These are phyloP conservation scores for Indri indri DNA, from an alignment of 2,113 vertebrate genomes.

Conservation along the genomic window DNA sequence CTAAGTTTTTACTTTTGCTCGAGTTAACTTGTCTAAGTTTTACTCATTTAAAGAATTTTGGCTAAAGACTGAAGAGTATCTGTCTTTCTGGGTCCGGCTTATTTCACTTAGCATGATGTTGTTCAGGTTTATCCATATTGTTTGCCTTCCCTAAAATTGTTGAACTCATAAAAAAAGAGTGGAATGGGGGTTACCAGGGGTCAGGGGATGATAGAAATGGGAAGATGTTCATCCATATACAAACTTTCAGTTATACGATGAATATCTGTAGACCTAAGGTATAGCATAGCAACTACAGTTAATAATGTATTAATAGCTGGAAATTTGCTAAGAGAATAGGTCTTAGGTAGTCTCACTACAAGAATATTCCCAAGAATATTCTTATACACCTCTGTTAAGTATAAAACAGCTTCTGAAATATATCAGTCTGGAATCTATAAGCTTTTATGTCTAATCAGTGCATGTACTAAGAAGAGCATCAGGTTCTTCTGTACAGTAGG, in stretches of 20 bases:
- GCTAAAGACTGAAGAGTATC: background rate
- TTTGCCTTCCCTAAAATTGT: background rate
- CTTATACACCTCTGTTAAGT: background rate
- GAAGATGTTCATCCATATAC: background rate
- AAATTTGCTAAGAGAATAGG: background rate
- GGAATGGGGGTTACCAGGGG: background rate
- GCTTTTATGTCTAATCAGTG: background rate
- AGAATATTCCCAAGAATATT: background rate
- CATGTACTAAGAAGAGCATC: background rate
- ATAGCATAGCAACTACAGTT: background rate
- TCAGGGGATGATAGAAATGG: background rate
- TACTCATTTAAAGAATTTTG: background rate
- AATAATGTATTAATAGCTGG: background rate
- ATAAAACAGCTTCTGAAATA: background rate
- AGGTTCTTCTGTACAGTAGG: background rate
- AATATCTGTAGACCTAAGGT: background rate
- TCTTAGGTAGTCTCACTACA: background rate
- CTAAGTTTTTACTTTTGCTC: background rate
- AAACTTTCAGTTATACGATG: background rate
- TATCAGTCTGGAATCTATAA: background rate
- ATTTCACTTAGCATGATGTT: background rate
- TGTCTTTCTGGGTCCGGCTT: background rate
- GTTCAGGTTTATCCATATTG: background rate
- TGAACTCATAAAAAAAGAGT: background rate
- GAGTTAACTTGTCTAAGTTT: background rate